Percentiles rank a stretch among this genome's conserved stretches.
phyloP scores from a whole-genome alignment of 2,113 vertebrate species.

The Cyprinodon tularosa region DNA sequence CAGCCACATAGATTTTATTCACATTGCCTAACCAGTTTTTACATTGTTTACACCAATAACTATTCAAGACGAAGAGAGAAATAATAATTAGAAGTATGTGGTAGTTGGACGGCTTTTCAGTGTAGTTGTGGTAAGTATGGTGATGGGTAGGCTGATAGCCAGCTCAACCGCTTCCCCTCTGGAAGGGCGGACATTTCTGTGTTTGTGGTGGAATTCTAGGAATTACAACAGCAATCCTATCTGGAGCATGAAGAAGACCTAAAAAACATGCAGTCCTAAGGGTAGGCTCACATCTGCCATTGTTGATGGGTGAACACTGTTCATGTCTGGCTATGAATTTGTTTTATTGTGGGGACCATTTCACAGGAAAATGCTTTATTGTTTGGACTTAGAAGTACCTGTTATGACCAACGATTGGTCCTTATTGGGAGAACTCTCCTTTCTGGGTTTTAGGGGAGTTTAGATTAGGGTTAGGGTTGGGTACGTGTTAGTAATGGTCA shows the following conservation, averaged over 20 bases:
- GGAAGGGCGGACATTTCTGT: slow-evolving; percentile 63
- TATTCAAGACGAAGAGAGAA: background rate
- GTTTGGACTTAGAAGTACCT: too few species aligned
- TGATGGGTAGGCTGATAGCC: slow-evolving; percentile 44
- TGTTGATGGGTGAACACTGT: slow-evolving; percentile 2
- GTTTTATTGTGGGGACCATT: too few species aligned
- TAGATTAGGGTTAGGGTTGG: too few species aligned
- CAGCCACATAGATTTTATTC: background rate
- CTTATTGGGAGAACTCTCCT: too few species aligned
- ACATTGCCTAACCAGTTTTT: background rate
- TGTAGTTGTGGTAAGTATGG: background rate
- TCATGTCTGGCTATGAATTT: too few species aligned
- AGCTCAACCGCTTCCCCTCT: slow-evolving; percentile 62
- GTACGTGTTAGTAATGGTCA: too few species aligned
- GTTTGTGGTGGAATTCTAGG: slow-evolving; percentile 56
- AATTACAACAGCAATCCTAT: slow-evolving; percentile 51
- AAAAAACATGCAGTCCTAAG: slow-evolving; percentile 8
- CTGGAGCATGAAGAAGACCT: slow-evolving; percentile 21
- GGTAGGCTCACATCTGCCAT: slow-evolving; percentile 10
- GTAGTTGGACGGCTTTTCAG: slow-evolving; percentile 5
- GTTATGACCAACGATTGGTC: too few species aligned
- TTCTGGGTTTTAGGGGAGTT: too few species aligned
- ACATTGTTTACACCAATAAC: background rate
- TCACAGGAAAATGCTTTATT: too few species aligned
- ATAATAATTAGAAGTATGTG: background rate